Evolutionary conservation across 2,888 invertebrate genomes (phyloP), one percentile per base, ranked within the genome.

Genomic region (Resseliella maxima): DNA sequence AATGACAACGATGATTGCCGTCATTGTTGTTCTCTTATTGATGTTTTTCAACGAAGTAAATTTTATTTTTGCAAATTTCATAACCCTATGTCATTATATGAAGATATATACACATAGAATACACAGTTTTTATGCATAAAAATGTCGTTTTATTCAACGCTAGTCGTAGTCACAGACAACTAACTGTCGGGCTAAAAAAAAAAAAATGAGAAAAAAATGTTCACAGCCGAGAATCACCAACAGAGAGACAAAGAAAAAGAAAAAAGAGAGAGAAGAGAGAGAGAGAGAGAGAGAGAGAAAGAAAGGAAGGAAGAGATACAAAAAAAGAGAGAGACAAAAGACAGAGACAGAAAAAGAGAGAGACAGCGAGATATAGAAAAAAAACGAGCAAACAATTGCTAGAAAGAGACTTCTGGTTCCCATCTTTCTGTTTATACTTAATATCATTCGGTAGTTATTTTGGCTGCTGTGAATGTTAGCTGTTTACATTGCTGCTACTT

Each of bases 21-120:
- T 72, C 72, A 72, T 72, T 15, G 72, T 72, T 18, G 46, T 18
- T 50, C 31, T 72, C 31, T 72, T 72, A 72, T 72, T 35, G 72
- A 72, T 72, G 72, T 15, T 72, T n/a, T n/a, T n/a, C 72, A 8
- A 72, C 31, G n/a, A 72, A 31, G n/a, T n/a, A 31, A 27, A 38
- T 83, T 83, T 83, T 38, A 83, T 83, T 38, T 83, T 83, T 83
- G 83, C 83, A 83, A 83, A 83, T 83, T 83, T 83, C 38, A 83
- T 83, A 83, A n/a, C 83, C 38, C 38, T 38, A n/a, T 38, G n/a
- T 38, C 38, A 38, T 35, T 21, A 72, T 72, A 72, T n/a, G n/a
- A n/a, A n/a, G n/a, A n/a, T n/a, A n/a, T n/a, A n/a, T n/a, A n/a
- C n/a, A n/a, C n/a, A n/a, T n/a, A n/a, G n/a, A n/a, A n/a, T 72